Conservation (phyloP, 2,888 invertebrate genomes). For the Eilema sororculum region DNA sequence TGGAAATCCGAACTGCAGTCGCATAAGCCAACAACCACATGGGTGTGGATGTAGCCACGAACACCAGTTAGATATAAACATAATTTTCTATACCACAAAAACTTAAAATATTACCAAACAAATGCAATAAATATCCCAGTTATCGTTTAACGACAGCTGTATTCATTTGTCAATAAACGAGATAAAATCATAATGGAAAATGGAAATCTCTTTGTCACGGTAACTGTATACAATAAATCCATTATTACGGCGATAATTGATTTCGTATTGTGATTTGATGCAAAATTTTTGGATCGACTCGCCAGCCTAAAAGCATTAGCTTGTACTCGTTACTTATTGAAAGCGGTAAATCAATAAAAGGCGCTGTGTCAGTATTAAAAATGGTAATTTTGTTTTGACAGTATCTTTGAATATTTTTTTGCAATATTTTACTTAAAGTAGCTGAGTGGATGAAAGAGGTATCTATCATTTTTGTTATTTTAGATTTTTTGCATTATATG, state of each 20-base stretch:
- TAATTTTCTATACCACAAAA: no score
- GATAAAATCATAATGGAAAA: slow-evolving; percentile 36
- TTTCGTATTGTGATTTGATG: slow-evolving; percentile 48
- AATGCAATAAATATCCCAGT: slow-evolving; percentile 13
- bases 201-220: slow-evolving; percentile 34
- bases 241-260: slow-evolving; percentile 46
- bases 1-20: no score
- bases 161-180: slow-evolving; percentile 30
- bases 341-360: slow-evolving; percentile 36
- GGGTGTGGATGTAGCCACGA: no score
- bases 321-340: slow-evolving; percentile 47
- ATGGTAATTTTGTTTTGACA: slow-evolving; percentile 23
- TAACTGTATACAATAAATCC: slow-evolving; percentile 38
- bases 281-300: slow-evolving; percentile 39
- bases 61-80: no score
- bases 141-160: slow-evolving; percentile 13
- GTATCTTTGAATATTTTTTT: not conserved
- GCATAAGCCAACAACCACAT: no score
- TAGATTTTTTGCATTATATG: no score
- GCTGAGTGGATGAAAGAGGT: no score
- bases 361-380: slow-evolving; percentile 32
- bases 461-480: no score
- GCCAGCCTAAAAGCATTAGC: slow-evolving; percentile 45
- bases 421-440: not conserved
- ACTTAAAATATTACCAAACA: no score